A percentile compares a stretch with the other conserved stretches of the same genome.
phyloP scores from a whole-genome alignment of 2,888 invertebrate genomes.

The Syrphus vitripennis region DNA sequence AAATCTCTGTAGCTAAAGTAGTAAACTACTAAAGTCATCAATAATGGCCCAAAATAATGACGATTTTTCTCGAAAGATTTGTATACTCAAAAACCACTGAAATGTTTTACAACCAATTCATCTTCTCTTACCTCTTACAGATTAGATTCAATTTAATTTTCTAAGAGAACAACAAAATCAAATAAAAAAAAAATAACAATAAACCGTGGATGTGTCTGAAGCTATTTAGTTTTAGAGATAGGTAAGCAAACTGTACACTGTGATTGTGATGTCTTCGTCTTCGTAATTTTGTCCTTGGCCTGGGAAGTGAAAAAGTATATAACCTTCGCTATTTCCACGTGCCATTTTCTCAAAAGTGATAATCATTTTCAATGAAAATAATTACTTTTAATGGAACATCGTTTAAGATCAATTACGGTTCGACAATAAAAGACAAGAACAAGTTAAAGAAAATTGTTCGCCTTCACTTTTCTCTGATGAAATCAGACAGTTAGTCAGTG shows the following conservation, averaged over 20 bases:
- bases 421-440: constrained; percentile 56
- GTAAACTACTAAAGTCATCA: neutral
- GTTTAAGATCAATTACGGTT: constrained; percentile 61
- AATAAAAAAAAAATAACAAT: too few relatives aligned
- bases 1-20: too few relatives aligned
- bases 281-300: neutral
- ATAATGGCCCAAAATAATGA: neutral
- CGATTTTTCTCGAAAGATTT: neutral
- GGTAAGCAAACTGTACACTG: neutral
- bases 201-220: neutral
- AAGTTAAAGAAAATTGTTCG: neutral
- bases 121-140: neutral
- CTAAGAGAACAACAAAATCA: neutral
- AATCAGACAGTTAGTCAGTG: too few relatives aligned
- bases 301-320: neutral
- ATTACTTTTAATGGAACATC: constrained; percentile 62
- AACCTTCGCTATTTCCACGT: neutral
- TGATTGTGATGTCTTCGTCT: neutral
- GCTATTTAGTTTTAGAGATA: constrained; percentile 11
- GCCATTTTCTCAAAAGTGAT: neutral
- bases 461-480: neutral
- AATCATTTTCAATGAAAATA: constrained; percentile 53
- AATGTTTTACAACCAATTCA: neutral
- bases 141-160: neutral
- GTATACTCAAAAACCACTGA: neutral